Evolutionary conservation across 2,113 vertebrate species (phyloP).

Genomic region (Prolemur simus): DNA sequence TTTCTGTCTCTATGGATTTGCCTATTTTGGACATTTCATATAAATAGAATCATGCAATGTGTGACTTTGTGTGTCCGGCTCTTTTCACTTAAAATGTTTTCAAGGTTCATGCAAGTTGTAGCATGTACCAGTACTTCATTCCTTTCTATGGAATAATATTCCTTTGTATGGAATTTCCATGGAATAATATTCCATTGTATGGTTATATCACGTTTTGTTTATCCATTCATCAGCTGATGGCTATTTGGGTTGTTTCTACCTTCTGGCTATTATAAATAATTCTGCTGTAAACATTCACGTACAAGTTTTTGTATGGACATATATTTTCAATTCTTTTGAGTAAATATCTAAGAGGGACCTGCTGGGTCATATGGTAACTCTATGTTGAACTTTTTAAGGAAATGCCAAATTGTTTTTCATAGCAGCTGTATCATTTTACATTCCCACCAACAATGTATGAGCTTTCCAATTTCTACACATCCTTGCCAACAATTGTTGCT

Average conservation of each 20-base stretch:
- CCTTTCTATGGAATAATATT: neutral
- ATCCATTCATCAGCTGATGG: neutral
- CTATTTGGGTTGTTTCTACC: neutral
- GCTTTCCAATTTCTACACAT: neutral
- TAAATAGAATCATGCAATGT: neutral
- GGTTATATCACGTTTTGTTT: neutral
- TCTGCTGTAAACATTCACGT: neutral
- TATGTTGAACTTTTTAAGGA: neutral
- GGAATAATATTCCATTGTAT: neutral
- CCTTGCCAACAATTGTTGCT: neutral
- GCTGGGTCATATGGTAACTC: neutral
- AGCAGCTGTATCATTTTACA: neutral
- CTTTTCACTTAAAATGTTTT: neutral
- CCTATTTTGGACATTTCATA: neutral
- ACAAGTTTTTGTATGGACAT: neutral
- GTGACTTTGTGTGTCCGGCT: neutral
- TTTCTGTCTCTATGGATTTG: neutral
- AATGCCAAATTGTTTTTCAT: neutral
- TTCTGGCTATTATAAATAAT: neutral
- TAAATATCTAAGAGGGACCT: neutral
- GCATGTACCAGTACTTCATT: neutral
- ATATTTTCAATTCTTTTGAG: neutral
- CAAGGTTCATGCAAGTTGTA: neutral
- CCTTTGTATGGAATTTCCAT: neutral
- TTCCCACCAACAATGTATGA: neutral